Evolutionary conservation across 2,888 invertebrate genomes (phyloP).

Genomic region (Fissipunctia ypsillon): DNA sequence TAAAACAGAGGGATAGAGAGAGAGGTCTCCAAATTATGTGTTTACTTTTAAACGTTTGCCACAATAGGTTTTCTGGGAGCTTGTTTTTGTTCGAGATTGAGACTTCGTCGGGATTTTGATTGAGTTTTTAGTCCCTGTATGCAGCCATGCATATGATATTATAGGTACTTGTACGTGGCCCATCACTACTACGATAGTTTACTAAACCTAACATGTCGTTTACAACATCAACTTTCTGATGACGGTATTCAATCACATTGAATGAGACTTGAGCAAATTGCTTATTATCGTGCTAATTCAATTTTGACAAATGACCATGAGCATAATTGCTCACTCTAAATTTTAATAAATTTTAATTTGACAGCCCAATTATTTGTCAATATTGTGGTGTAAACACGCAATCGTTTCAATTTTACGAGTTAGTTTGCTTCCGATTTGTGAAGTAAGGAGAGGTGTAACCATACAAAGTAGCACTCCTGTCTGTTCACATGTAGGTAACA

Average conservation of each 20-base stretch:
- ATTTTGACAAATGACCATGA: not conserved
- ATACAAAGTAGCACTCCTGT: not conserved
- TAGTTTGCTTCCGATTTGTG: not conserved
- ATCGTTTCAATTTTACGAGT: not conserved
- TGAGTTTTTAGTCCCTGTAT: slow-evolving; percentile 1
- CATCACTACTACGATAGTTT: not conserved
- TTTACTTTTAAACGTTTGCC: slow-evolving; percentile 70
- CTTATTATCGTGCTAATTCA: not conserved
- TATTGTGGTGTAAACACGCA: not conserved
- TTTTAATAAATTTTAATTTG: not conserved
- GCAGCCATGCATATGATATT: not conserved
- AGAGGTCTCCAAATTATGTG: slow-evolving; percentile 67
- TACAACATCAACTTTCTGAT: not conserved
- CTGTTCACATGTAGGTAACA: not conserved
- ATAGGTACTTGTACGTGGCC: not conserved
- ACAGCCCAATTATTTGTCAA: not conserved
- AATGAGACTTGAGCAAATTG: not conserved
- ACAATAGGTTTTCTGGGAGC: slow-evolving; percentile 51
- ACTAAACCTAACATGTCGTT: no score
- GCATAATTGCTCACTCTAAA: not conserved
- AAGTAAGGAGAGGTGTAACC: not conserved
- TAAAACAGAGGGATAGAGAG: slow-evolving; percentile 64
- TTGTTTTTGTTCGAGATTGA: slow-evolving; percentile 49
- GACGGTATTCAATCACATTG: not conserved
- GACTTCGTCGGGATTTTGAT: slow-evolving; percentile 37